These are phyloP conservation scores for Myotis myotis DNA, from an alignment of 2,797 vertebrate species.

Conservation along the genomic window DNA sequence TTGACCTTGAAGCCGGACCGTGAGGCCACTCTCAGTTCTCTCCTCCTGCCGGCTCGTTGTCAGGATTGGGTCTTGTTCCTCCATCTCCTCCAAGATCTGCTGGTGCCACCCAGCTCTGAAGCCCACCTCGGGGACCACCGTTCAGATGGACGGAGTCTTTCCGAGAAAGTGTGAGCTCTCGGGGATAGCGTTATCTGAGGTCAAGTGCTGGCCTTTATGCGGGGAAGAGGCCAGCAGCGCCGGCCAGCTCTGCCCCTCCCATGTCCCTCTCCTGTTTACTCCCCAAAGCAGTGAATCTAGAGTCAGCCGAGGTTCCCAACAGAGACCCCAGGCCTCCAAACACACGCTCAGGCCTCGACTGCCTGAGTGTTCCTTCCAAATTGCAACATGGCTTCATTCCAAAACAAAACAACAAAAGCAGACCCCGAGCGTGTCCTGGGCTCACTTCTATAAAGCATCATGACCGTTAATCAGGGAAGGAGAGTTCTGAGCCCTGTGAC, in stretches of 20 bases:
- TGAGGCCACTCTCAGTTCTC: neutral
- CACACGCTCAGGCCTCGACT: neutral
- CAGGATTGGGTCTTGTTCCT: neutral
- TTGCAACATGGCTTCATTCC: conserved; percentile 70
- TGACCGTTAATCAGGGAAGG: neutral
- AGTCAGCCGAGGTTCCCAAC: conserved; percentile 3
- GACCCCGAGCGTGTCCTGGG: neutral
- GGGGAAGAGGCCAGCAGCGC: neutral
- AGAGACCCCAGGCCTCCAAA: conserved; percentile 62
- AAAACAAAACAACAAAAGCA: conserved; percentile 65
- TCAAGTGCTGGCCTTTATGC: neutral
- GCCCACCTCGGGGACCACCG: neutral
- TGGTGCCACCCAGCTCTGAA: conserved; percentile 50
- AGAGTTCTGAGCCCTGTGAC: neutral
- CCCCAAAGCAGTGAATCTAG: conserved; percentile 60
- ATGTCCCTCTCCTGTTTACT: neutral
- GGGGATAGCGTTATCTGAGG: neutral
- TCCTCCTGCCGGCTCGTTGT: neutral
- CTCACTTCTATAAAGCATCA: conserved; percentile 19
- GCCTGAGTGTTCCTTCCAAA: conserved; percentile 67
- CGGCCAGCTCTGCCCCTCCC: conserved; percentile 28
- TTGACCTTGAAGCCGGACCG: neutral
- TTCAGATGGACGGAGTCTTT: conserved; percentile 52
- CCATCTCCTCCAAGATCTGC: conserved; percentile 49
- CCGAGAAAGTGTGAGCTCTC: conserved; percentile 18